Base-by-base conservation (phyloP, 2,797 vertebrate species). In the Salmo trutta region DNA sequence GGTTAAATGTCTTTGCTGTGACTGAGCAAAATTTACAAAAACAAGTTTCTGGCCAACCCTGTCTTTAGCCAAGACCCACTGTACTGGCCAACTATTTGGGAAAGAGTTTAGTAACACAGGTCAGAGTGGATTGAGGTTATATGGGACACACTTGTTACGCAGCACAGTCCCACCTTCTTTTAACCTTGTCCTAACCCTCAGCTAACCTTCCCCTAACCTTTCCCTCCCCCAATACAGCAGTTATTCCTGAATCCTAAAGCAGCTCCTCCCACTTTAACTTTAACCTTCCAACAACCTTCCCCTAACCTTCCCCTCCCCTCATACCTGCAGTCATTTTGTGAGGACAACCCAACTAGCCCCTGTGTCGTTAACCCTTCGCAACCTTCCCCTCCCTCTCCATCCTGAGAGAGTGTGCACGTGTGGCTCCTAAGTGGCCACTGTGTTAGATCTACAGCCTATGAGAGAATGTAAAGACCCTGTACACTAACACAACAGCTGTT, bases 361-460 rank as follows among this genome's bases (percentile, higher is more conserved):
- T 3, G 10, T 0, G 41, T 12, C 2, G 2, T 47, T 47, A 47
- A 47, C 41, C 41, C 41, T 47, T 47, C 41, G 14, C n/a, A 59
- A 59, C 54, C 17, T 17, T 21, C 77, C 65, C 70, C 70, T 16
- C 7, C 8, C 53, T 51, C 16, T 19, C 51, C 19, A 5, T 17
- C 12, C 76, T 74, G 75, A 86, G 53, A 27, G 62, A 81, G 74
- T 47, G 41, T 14, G 41, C 41, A 47, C 3, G 10, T 47, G 41
- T 14, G 41, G 41, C 10, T 47, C 41, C 41, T 47, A 36, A 36
- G 64, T 75, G 75, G 82, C 64, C 51, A 31, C 69, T 54, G 62
- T 62, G 62, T 64, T 79, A 75, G 77, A 85, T 84, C 77, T 83
- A 82, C 71, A 81, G 73, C 79, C 82, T 83, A 78, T 81, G 76